Conservation (phyloP, 2,113 vertebrate species). For the Semicossyphus pulcher region DNA sequence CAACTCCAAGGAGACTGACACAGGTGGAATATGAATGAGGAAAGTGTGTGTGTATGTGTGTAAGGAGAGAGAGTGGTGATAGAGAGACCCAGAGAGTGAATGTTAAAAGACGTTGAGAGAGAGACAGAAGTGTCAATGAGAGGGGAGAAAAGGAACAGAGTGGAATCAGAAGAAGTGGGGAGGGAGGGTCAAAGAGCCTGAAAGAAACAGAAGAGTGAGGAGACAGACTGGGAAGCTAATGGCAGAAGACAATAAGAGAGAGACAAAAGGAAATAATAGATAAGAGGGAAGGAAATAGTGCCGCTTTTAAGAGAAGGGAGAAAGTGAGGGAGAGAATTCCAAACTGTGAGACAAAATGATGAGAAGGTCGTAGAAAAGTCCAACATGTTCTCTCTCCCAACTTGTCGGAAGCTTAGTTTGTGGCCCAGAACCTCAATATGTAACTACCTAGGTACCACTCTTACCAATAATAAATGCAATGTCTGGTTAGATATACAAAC, state of each 20-base stretch:
- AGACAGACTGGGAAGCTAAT: slow-evolving; percentile 57
- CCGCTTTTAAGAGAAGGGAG: slow-evolving; percentile 39
- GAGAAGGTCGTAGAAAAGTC: slow-evolving; percentile 31
- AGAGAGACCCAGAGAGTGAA: slow-evolving; percentile 43
- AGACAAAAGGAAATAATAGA: slow-evolving; percentile 67
- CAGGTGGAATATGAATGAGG: slow-evolving; percentile 80
- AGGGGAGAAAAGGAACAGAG: slow-evolving; percentile 27
- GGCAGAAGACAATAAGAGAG: slow-evolving; percentile 53
- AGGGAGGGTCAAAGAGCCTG: slow-evolving; percentile 48
- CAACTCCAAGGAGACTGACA: slow-evolving; percentile 78
- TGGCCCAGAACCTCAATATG: too few species aligned
- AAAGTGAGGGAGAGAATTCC: slow-evolving; percentile 36
- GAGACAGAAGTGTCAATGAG: slow-evolving; percentile 50
- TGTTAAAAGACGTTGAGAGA: slow-evolving; percentile 8
- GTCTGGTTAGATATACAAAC: too few species aligned
- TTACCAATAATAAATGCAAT: too few species aligned
- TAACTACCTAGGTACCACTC: too few species aligned
- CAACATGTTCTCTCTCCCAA: not conserved
- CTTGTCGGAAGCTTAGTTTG: not conserved
- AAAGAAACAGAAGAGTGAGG: slow-evolving; percentile 40
- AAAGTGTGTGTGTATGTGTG: slow-evolving; percentile 27
- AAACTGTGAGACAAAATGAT: slow-evolving; percentile 25
- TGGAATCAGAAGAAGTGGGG: slow-evolving; percentile 21
- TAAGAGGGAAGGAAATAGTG: slow-evolving; percentile 50
- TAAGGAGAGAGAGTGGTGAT: slow-evolving; percentile 13